A percentile compares a stretch with the other conserved stretches of the same genome.
Conservation (phyloP, 2,888 invertebrate species). For the Archaeoteleia sp. region DNA sequence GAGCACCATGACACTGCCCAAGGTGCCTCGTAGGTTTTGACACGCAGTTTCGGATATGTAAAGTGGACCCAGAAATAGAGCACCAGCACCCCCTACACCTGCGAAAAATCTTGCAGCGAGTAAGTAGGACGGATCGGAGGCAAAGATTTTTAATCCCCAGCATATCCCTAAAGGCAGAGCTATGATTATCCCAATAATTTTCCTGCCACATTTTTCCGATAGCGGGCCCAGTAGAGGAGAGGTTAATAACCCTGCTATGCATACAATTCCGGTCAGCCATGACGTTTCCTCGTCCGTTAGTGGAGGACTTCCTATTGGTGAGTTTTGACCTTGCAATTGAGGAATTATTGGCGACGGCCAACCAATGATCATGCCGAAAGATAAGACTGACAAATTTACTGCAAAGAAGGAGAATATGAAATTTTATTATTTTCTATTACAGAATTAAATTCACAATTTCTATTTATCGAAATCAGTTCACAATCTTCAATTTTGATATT, state of each 20-base stretch:
- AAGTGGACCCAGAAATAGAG: slow-evolving; percentile 78
- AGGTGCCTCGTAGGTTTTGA: slow-evolving; percentile 75
- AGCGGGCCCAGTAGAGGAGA: slow-evolving; percentile 75
- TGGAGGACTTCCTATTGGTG: slow-evolving; percentile 74
- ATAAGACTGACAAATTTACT: slow-evolving; percentile 73
- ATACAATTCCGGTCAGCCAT: slow-evolving; percentile 78
- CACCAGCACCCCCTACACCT: slow-evolving; percentile 78
- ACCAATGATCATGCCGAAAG: slow-evolving; percentile 75
- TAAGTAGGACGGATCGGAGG: slow-evolving; percentile 74
- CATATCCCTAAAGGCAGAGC: slow-evolving; percentile 78
- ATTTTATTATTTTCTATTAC: too few species aligned
- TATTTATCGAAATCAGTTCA: too few species aligned
- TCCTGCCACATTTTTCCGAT: slow-evolving; percentile 77
- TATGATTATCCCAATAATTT: slow-evolving; percentile 76
- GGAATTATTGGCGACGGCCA: slow-evolving; percentile 79
- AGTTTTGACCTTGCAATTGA: slow-evolving; percentile 72
- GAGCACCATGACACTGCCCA: slow-evolving; percentile 77
- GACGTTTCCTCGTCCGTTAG: slow-evolving; percentile 76
- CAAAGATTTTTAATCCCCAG: slow-evolving; percentile 78
- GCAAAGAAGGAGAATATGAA: too few species aligned
- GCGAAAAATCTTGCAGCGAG: slow-evolving; percentile 77
- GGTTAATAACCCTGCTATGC: slow-evolving; percentile 77
- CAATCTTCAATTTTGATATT: too few species aligned
- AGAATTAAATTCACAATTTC: too few species aligned
- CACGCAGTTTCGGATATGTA: slow-evolving; percentile 81